Base-by-base conservation (phyloP, 2,888 invertebrate species). In the Drosophila testacea region DNA sequence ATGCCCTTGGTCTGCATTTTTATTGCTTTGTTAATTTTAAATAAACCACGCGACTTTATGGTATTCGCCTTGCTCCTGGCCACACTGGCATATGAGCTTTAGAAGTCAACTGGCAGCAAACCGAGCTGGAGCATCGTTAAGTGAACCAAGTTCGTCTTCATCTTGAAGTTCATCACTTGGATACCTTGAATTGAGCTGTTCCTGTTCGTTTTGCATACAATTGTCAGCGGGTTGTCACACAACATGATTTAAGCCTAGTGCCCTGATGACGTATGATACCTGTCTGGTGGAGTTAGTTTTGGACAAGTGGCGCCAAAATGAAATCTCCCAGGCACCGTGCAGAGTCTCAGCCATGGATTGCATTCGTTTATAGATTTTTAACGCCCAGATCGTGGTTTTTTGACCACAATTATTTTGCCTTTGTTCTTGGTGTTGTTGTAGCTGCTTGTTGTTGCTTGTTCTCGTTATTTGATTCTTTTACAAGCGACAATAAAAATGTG, bases 171-270 rank as follows among this genome's bases (percentile, higher is more conserved):
- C 38, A 62, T 61, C 48, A 72, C 11, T 48, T 55, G 32, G 34
- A 59, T 54, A 36, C 51, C 41, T 39, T 41, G 59, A 42, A 76
- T 83, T 83, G 62, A 79, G 83, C 74, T 66, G 72, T 80, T 38
- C 34, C 34, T n/a, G 47, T 22, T 30, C 16, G 6, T 9, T 30
- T 36, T 61, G 67, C 59, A 41, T 61, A 55, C 80, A 82, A 84
- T 87, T 83, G 87, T 87, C 83, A 83, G 83, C 83, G 83, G 83
- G 83, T 84, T 83, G 87, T 83, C 83, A 83, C 84, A 81, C 82
- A 81, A 71, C 72, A 75, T 83, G 86, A 83, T 81, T 83, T 83
- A 86, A 63, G 41, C 57, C 44, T 28, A 60, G 30, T 59, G 22
- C n/a, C 44, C 72, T 41, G 41, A 68, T 70, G 73, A 32, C 11